Evolutionary conservation across 2,113 vertebrate genomes (phyloP).

Genomic region (Eptesicus fuscus): DNA sequence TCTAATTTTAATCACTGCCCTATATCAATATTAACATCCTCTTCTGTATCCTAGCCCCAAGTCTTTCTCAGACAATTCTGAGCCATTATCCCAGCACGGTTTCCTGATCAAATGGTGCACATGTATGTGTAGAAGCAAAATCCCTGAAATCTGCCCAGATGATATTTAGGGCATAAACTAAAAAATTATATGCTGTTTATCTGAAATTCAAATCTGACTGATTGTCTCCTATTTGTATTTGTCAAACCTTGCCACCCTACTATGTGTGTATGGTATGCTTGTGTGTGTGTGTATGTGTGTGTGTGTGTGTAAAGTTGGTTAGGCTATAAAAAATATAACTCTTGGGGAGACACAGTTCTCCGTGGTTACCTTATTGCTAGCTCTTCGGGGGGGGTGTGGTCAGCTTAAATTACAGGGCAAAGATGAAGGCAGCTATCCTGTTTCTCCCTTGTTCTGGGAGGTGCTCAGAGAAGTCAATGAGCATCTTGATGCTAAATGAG

Average conservation of each 20-base stretch:
- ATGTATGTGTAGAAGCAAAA: neutral
- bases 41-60: neutral
- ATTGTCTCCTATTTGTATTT: neutral
- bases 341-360: neutral
- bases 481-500: neutral
- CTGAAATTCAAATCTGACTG: neutral
- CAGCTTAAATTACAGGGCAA: neutral
- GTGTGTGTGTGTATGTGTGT: neutral
- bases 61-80: neutral
- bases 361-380: neutral
- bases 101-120: neutral
- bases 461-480: neutral
- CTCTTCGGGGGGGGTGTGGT: rapidly evolving
- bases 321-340: neutral
- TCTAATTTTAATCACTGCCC: neutral
- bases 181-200: neutral
- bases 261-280: neutral
- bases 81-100: neutral
- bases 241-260: neutral
- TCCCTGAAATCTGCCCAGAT: neutral
- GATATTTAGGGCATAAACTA: neutral
- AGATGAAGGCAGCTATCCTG: neutral
- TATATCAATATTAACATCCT: neutral
- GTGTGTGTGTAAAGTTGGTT: neutral
- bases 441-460: neutral